These are phyloP conservation scores for Drosophila cognata DNA, from an alignment of 2,888 invertebrate genomes.

Conservation along the genomic window DNA sequence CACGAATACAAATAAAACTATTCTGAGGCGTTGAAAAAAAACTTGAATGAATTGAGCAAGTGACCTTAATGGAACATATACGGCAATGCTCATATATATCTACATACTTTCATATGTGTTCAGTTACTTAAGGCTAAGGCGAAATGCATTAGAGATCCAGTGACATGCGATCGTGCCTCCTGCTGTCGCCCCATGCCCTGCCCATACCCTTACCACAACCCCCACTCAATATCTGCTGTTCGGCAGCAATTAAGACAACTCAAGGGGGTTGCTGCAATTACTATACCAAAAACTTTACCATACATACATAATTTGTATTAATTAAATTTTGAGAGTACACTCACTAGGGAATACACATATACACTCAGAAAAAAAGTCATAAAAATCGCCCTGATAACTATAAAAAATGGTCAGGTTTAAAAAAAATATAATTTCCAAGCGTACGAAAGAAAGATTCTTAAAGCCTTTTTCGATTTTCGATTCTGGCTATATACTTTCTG, in stretches of 20 bases:
- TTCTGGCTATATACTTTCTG: background rate
- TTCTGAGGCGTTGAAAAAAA: conserved; percentile 47
- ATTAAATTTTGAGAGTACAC: conserved; percentile 65
- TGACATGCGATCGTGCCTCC: conserved; percentile 28
- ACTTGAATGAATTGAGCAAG: conserved; percentile 73
- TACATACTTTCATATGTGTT: conserved; percentile 14
- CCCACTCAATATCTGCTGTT: conserved; percentile 5
- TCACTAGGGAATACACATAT: background rate
- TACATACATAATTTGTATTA: conserved; percentile 70
- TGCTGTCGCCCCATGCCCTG: background rate
- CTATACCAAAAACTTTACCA: conserved; percentile 52
- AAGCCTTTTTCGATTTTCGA: background rate
- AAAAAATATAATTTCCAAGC: background rate
- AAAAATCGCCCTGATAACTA: background rate
- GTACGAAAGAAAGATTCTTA: background rate
- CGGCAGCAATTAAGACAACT: conserved; percentile 53
- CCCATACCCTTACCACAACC: background rate
- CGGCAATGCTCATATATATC: conserved; percentile 23
- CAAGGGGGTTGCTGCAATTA: conserved; percentile 67
- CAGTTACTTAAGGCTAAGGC: conserved; percentile 22
- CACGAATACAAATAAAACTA: conserved; percentile 23
- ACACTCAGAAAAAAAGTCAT: background rate
- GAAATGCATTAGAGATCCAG: conserved; percentile 55
- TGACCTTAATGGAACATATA: conserved; percentile 81
- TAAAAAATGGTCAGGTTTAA: background rate